Conservation (phyloP, 1,140 invertebrate genomes). For the Thaumatotibia leucotreta region DNA sequence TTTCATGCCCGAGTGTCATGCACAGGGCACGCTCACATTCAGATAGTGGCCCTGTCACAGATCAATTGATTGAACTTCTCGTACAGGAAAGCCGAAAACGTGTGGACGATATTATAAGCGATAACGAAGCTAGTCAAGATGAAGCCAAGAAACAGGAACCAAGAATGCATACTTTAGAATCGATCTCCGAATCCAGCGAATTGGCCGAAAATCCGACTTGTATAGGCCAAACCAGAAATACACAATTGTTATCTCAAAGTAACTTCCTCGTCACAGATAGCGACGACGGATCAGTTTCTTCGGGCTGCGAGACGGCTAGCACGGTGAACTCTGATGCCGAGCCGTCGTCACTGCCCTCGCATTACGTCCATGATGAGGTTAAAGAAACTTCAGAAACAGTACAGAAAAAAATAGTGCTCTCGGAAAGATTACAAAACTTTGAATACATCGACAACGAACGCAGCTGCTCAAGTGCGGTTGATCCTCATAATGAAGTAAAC, state of each 20-base stretch:
- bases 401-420: conserved; percentile 40
- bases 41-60: conserved; percentile 34
- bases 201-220: conserved; percentile 34
- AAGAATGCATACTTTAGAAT: conserved; percentile 59
- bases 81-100: conserved; percentile 49
- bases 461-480: conserved; percentile 38
- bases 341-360: conserved; percentile 67
- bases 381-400: conserved; percentile 42
- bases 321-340: conserved; percentile 79
- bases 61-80: conserved; percentile 49
- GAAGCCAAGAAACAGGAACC: conserved; percentile 51
- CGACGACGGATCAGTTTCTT: conserved; percentile 86
- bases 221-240: conserved; percentile 38
- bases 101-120: conserved; percentile 22
- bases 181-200: conserved; percentile 60
- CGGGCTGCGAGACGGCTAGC: conserved; percentile 87
- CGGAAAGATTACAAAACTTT: conserved; percentile 45
- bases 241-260: conserved; percentile 50
- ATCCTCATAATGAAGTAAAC: conserved; percentile 59
- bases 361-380: conserved; percentile 53
- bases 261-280: conserved; percentile 78
- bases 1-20: conserved; percentile 63
- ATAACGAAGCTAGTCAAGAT: conserved; percentile 65
- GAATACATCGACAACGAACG: conserved; percentile 37
- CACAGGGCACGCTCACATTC: conserved; percentile 40